A percentile compares a stretch with the other conserved stretches of the same genome.
phyloP scores from a whole-genome alignment of 2,113 vertebrate genomes.

The Myotis yumanensis region DNA sequence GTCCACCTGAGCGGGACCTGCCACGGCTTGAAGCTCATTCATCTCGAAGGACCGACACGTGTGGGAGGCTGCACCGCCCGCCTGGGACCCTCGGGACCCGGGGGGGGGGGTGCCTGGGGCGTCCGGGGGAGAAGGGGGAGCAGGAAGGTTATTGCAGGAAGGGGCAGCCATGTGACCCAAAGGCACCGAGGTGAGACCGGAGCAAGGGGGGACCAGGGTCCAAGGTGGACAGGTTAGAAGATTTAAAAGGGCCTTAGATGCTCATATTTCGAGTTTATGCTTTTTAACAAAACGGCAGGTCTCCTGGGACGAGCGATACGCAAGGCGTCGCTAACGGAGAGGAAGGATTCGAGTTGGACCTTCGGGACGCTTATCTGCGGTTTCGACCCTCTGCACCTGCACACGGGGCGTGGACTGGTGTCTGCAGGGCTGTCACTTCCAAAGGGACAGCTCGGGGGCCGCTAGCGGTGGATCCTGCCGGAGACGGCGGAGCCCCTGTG shows the following conservation, averaged over 20 bases:
- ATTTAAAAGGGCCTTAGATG: background rate
- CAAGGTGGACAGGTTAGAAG: background rate
- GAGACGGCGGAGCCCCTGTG: conserved; percentile 5
- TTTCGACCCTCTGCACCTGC: background rate
- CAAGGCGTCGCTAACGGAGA: background rate
- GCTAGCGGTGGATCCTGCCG: background rate
- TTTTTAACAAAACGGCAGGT: background rate
- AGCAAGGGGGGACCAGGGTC: too few relatives aligned
- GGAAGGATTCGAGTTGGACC: background rate
- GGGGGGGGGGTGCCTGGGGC: background rate
- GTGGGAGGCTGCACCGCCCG: background rate
- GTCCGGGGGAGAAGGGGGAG: background rate
- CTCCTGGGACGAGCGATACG: background rate
- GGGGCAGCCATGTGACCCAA: background rate
- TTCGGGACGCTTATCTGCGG: background rate
- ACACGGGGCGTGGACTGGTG: background rate
- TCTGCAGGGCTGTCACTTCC: background rate
- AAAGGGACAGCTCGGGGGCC: background rate
- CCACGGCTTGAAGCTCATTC: background rate
- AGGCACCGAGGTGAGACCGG: conserved; percentile 69
- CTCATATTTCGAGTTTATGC: background rate
- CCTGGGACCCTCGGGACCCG: background rate
- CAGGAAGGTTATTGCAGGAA: background rate
- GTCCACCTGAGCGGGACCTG: background rate
- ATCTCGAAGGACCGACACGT: background rate